Percentiles rank a stretch among this genome's conserved stretches.
Evolutionary conservation across 2,113 vertebrate species (phyloP).

Genomic region (Henicopernis longicauda): DNA sequence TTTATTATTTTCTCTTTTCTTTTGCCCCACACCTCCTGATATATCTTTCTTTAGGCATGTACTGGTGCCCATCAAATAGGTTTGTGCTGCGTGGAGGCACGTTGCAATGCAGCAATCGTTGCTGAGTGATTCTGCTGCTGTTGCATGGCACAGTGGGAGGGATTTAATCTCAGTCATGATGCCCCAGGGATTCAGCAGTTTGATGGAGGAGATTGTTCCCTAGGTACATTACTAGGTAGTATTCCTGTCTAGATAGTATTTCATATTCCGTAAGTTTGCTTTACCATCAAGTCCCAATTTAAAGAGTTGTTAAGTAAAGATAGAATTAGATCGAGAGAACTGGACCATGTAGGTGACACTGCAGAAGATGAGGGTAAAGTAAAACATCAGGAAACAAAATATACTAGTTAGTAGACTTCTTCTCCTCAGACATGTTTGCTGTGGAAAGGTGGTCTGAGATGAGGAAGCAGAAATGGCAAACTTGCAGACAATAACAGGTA

Average conservation of each 20-base stretch:
- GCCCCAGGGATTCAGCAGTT: not conserved
- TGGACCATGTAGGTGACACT: not conserved
- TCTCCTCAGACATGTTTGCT: not conserved
- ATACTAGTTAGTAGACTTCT: not conserved
- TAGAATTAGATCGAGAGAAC: not conserved
- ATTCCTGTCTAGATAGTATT: not conserved
- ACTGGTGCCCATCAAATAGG: not conserved
- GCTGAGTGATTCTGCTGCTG: not conserved
- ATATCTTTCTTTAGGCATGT: not conserved
- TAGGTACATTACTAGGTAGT: not conserved
- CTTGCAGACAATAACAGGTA: not conserved
- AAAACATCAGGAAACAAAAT: not conserved
- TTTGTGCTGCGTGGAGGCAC: not conserved
- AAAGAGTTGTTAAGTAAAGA: constrained; percentile 25
- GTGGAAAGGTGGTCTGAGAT: not conserved
- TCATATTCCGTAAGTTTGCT: not conserved
- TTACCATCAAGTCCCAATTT: not conserved
- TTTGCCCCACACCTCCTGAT: not conserved
- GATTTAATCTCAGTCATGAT: not conserved
- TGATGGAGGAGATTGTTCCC: not conserved
- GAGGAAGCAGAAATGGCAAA: not conserved
- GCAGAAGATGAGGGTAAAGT: not conserved
- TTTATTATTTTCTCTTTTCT: not conserved
- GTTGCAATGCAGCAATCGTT: not conserved
- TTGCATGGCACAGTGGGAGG: not conserved